Evolutionary conservation across 2,888 invertebrate species (phyloP).

Genomic region (Spatulosminthurus flaviceps): DNA sequence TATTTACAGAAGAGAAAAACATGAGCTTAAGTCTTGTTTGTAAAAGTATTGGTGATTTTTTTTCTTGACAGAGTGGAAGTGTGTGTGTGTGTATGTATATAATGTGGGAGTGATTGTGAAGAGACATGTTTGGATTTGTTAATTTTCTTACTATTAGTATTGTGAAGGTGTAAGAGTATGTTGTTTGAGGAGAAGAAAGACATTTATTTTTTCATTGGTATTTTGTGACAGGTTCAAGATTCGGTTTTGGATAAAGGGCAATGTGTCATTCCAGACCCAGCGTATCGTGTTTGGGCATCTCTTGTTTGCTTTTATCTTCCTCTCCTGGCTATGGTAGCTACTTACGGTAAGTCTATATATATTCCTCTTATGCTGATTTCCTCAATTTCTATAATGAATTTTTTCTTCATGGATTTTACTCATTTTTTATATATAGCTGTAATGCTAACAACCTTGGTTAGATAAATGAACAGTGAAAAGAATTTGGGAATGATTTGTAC

Average conservation of each 20-base stretch:
- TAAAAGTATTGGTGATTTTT: too few relatives aligned
- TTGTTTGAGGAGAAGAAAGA: not conserved
- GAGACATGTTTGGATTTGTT: not conserved
- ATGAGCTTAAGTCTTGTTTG: too few relatives aligned
- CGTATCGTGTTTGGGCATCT: conserved; percentile 68
- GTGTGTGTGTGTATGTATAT: too few relatives aligned
- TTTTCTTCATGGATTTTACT: too few relatives aligned
- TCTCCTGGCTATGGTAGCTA: conserved; percentile 69
- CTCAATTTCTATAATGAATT: too few relatives aligned
- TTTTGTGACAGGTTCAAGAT: conserved; percentile 52
- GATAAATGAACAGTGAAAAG: too few relatives aligned
- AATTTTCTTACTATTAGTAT: not conserved
- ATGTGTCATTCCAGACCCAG: conserved; percentile 63
- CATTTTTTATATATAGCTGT: too few relatives aligned
- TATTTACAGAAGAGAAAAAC: too few relatives aligned
- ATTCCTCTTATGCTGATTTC: not conserved
- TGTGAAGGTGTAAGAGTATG: not conserved
- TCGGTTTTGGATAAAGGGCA: conserved; percentile 62
- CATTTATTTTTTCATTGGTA: not conserved
- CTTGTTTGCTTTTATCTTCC: conserved; percentile 70
- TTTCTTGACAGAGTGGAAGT: too few relatives aligned
- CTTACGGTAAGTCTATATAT: conserved; percentile 66
- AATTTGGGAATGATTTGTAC: too few relatives aligned
- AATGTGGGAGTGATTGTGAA: too few relatives aligned
- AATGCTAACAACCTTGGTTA: too few relatives aligned